Evolutionary conservation across 2,797 vertebrate genomes (phyloP).

Genomic region (Xenentodon cancila): DNA sequence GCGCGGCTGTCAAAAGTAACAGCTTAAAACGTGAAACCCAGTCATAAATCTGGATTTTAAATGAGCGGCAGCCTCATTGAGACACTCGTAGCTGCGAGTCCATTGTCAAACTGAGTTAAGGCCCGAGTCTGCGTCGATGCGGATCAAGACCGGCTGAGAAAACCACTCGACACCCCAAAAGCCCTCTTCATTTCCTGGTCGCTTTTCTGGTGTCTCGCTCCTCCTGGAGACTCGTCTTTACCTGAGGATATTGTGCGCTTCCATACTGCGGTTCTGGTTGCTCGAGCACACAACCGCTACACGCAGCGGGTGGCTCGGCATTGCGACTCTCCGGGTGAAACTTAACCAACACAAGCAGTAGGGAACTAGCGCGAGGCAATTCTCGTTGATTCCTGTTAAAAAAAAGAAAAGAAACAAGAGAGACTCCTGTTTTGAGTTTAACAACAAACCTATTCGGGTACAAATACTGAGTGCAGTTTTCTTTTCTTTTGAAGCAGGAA

Average conservation of each 20-base stretch:
- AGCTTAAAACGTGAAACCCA: neutral
- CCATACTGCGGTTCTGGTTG: constrained; percentile 99
- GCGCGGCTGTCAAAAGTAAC: fast-evolving
- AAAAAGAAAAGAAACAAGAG: constrained; percentile 13
- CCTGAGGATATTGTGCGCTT: constrained; percentile 99
- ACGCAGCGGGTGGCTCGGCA: constrained; percentile 96
- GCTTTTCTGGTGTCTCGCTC: constrained; percentile 15
- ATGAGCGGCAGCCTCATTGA: neutral
- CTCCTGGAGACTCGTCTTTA: constrained; percentile 78
- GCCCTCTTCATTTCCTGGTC: constrained; percentile 21
- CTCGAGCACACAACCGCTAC: constrained; percentile 99
- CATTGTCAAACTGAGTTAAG: constrained; percentile 68
- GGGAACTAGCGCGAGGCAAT: constrained; percentile 6
- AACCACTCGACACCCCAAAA: constrained; percentile 12
- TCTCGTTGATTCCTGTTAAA: constrained; percentile 11
- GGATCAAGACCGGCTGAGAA: constrained; percentile 21
- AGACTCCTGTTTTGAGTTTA: constrained; percentile 1
- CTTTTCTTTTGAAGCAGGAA: constrained; percentile 53
- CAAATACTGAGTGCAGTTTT: neutral
- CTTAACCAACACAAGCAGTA: constrained; percentile 26
- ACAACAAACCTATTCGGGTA: constrained; percentile 4
- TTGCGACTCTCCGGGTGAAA: constrained; percentile 75
- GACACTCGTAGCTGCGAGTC: constrained; percentile 31
- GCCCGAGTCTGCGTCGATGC: constrained; percentile 44
- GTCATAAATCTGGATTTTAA: neutral